Evolutionary conservation across 2,113 vertebrate genomes (phyloP).

Genomic region (Eonycteris spelaea): DNA sequence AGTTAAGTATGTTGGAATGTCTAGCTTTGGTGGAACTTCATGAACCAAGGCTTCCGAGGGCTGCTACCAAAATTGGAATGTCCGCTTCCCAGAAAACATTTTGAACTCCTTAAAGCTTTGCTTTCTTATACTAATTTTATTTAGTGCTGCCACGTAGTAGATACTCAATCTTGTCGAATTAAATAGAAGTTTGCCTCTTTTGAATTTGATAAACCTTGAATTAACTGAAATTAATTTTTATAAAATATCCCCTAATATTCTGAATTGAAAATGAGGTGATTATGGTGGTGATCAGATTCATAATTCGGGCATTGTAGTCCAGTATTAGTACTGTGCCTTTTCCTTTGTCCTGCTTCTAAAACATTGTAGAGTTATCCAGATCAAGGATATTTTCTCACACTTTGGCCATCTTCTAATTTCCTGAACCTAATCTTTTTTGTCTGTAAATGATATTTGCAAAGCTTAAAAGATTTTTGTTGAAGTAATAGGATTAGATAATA

Average conservation of each 20-base stretch:
- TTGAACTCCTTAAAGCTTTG: neutral
- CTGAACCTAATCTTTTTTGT: neutral
- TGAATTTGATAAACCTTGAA: slow-evolving; percentile 9
- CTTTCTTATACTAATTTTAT: neutral
- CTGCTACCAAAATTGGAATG: slow-evolving; percentile 59
- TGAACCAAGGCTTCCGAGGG: slow-evolving; percentile 6
- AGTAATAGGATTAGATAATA: neutral
- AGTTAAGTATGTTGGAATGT: slow-evolving; percentile 70
- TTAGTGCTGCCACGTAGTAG: neutral
- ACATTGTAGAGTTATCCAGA: neutral
- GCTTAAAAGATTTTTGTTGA: neutral
- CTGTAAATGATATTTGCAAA: neutral
- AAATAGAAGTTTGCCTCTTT: neutral
- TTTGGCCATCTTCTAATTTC: neutral
- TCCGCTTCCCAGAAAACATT: slow-evolving; percentile 25
- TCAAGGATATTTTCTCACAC: neutral
- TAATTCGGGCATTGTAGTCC: neutral
- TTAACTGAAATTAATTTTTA: neutral
- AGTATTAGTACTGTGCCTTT: neutral
- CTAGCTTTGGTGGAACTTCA: slow-evolving; percentile 58
- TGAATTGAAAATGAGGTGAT: neutral
- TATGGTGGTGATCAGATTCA: neutral
- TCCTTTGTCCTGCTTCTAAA: neutral
- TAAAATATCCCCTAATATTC: neutral
- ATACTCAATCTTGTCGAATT: neutral